Evolutionary conservation across 2,888 invertebrate genomes (phyloP), one percentile per base, ranked within the genome.

Genomic region (Drosophila mercatorum): DNA sequence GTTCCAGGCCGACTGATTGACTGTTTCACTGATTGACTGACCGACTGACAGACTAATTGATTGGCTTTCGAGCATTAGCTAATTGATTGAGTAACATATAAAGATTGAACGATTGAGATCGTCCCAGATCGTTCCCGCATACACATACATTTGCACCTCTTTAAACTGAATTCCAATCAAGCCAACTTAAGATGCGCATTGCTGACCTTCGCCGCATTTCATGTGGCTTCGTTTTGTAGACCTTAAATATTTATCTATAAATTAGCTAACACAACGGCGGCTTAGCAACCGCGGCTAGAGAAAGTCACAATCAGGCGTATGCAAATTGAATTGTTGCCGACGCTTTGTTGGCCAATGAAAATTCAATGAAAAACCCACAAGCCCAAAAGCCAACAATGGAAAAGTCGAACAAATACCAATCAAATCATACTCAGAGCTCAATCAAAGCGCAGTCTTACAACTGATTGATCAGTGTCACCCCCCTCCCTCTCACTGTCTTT

Each of bases 351-450:
- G 17, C 8, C 53, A 43, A 78, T 78, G 65, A 41, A 79, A 78
- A 79, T 70, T 55, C 60, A 75, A 71, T 75, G 76, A 61, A 77
- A 78, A 66, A 5, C 66, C 60, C 40, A 59, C 63, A 51, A 56
- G 31, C 12, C 38, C 49, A 17, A 12, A 17, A 11, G 6, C 36
- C 34, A 61, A 69, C 53, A 66, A 65, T 53, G 52, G 49, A 43
- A 56, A 64, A 38, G 5, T 22, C 53, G 10, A 71, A 64, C 75
- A 68, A 68, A 53, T 49, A 52, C 31, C 63, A 72, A 55, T 58
- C 60, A 68, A 69, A 68, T 22, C 56, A n/a, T 36, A 17, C 55
- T 68, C 36, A 72, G 55, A 47, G 53, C 41, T 38, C 66, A 47
- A 69, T 73, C 78, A 58, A 40, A 40, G 36, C 56, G 5, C 40